Percentiles rank a stretch among this genome's conserved stretches.
Evolutionary conservation across 2,113 vertebrate species (phyloP).

Genomic region (Chloropsis cyanopogon): DNA sequence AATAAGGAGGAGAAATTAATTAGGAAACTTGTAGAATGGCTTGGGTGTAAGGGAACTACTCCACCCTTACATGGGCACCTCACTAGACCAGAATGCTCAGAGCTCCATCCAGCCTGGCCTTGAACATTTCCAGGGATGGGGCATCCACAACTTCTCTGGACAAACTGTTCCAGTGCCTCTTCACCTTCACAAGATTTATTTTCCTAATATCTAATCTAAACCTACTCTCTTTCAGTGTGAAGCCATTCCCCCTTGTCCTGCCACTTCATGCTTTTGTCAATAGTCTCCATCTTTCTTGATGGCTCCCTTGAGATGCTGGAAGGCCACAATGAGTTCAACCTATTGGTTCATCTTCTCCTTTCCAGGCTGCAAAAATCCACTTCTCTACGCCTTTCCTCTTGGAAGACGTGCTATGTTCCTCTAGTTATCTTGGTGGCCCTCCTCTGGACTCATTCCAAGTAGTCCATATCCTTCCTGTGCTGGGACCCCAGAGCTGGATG

Average conservation of each 20-base stretch:
- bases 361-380: background rate
- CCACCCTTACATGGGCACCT: background rate
- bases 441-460: background rate
- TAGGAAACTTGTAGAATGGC: background rate
- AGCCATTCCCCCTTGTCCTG: background rate
- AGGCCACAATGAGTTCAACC: no score
- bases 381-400: background rate
- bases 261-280: background rate
- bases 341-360: background rate
- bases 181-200: background rate
- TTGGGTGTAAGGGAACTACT: background rate
- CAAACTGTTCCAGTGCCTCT: background rate
- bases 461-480: background rate
- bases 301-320: background rate
- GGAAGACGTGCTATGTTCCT: background rate
- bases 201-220: background rate
- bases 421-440: background rate
- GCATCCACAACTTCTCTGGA: no score
- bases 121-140: background rate
- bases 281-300: background rate
- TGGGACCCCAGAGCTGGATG: background rate
- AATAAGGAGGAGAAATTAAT: background rate
- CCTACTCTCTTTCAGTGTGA: background rate
- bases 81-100: background rate
- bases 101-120: no score